Evolutionary conservation across 2,888 invertebrate genomes (phyloP).

Genomic region (Ichneumoninae sp.): DNA sequence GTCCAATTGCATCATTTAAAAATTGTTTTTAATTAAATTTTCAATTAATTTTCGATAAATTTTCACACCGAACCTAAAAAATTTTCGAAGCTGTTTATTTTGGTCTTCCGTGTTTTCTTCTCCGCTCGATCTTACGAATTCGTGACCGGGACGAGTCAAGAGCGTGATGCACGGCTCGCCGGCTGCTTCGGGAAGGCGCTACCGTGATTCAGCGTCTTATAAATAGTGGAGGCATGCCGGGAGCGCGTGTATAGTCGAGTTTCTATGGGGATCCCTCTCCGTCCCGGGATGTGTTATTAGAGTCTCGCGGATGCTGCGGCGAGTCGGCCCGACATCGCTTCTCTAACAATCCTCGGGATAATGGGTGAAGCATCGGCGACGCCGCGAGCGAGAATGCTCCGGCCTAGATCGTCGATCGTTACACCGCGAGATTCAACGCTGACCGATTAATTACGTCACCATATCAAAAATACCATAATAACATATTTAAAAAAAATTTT

Average conservation of each 20-base stretch:
- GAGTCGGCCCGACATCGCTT: conserved; percentile 19
- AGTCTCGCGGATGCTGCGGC: conserved; percentile 38
- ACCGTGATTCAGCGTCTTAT: conserved; percentile 76
- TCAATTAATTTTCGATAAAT: neutral
- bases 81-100: conserved; percentile 10
- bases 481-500: neutral
- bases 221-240: conserved; percentile 71
- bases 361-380: conserved; percentile 21
- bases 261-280: conserved; percentile 23
- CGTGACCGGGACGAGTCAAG: conserved; percentile 60
- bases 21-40: neutral
- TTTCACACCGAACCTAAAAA: neutral
- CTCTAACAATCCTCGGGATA: conserved; percentile 42
- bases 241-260: conserved; percentile 55
- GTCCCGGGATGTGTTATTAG: conserved; percentile 40
- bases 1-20: neutral
- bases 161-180: conserved; percentile 49
- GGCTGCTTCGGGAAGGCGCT: conserved; percentile 56
- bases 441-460: conserved; percentile 25
- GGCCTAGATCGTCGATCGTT: conserved; percentile 33
- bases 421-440: neutral
- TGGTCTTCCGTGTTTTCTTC: conserved; percentile 29
- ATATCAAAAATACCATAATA: neutral
- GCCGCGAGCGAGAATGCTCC: conserved; percentile 18
- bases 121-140: conserved; percentile 38